These are phyloP conservation scores for Hesperia comma DNA, from an alignment of 2,888 invertebrate species.

Conservation along the genomic window DNA sequence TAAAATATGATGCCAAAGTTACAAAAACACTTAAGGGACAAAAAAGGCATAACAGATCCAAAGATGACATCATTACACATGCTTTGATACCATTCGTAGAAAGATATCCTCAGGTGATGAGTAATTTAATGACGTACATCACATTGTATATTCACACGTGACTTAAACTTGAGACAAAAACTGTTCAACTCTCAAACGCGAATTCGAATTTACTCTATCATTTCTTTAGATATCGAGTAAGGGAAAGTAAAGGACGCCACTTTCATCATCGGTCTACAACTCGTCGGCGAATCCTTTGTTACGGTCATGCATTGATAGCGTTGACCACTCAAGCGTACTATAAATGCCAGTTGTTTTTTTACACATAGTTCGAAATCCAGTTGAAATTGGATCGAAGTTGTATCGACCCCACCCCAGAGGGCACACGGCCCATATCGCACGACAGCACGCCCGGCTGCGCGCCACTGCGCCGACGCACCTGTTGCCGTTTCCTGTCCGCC, in stretches of 20 bases:
- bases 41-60: slow-evolving; percentile 17
- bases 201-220: too few species aligned
- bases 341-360: too few species aligned
- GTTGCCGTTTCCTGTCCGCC: slow-evolving; percentile 71
- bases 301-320: too few species aligned
- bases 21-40: slow-evolving; percentile 7
- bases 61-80: slow-evolving; percentile 24
- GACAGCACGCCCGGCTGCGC: slow-evolving; percentile 63
- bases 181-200: too few species aligned
- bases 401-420: slow-evolving; percentile 11
- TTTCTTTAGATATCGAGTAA: too few species aligned
- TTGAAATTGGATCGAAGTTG: slow-evolving; percentile 3
- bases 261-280: too few species aligned
- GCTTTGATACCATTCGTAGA: slow-evolving; percentile 20
- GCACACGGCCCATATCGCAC: slow-evolving; percentile 40
- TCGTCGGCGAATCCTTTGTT: too few species aligned
- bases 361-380: background rate
- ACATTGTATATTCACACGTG: too few species aligned
- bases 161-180: too few species aligned
- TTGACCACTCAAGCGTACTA: too few species aligned
- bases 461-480: slow-evolving; percentile 68
- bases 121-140: background rate
- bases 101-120: slow-evolving; percentile 16
- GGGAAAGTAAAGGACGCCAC: too few species aligned
- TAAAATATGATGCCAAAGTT: slow-evolving; percentile 26